Evolutionary conservation across 2,888 invertebrate species (phyloP), one percentile per base, ranked within the genome.

Genomic region (Nudaria mundana): DNA sequence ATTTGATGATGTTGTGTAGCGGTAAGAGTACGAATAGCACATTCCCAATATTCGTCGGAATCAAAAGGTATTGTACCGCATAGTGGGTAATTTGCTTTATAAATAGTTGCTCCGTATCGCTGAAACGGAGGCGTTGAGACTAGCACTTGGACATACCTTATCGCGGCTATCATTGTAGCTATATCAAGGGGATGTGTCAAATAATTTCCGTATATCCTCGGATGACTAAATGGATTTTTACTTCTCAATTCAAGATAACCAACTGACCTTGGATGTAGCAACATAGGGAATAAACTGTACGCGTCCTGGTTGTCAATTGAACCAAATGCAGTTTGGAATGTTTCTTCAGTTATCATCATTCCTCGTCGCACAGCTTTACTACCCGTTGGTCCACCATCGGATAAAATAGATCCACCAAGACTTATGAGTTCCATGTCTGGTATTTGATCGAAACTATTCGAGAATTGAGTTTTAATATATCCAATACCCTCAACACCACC

Each of bases 371-470:
- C 65, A 3, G 81, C 70, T 60, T 72, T 87, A 71, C 56, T 90
- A 53, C 60, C 85, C 45, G 59, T 62, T 16, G 63, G 63, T 58
- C 56, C 90, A 50, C 68, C 89, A 63, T 74, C 91, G n/a, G 78
- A 64, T 11, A 72, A 43, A 18, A 82, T 44, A 28, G 79, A 76
- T n/a, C 74, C 91, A 3, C 91, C 91, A 0, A 92, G 80, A 55
- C 93, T 90, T 38, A 95, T 90, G 10, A 94, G 68, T 68, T 95
- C 94, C 36, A 94, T 90, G 64, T 95, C 94, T 0, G 95, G 94
- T 71, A 91, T 90, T 41, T 86, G 88, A 34, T 82, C 76, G 0
- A 67, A 63, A 12, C 84, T 78, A 8, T 81, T 62, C 0, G 91
- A 90, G 44, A 90, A 76, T 47, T 90, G 90, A 8, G 93, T 90